These are phyloP conservation scores for Thunnus albacares DNA, from an alignment of 2,797 vertebrate species.

Conservation along the genomic window DNA sequence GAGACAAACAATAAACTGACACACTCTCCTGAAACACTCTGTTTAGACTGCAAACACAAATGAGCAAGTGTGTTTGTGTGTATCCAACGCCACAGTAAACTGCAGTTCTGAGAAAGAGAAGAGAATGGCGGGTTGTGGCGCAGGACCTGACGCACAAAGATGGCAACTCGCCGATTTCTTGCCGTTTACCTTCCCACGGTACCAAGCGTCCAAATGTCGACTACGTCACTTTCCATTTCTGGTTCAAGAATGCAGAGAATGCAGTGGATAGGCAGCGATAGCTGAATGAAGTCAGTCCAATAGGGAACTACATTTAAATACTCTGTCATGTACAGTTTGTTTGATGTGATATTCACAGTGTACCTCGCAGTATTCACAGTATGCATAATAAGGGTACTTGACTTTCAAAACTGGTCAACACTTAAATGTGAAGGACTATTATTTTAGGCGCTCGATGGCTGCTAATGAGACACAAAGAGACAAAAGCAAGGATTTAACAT, in stretches of 20 bases:
- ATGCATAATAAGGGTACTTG: constrained; percentile 14
- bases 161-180: constrained; percentile 39
- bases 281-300: constrained; percentile 13
- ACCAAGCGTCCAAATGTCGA: constrained; percentile 28
- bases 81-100: constrained; percentile 32
- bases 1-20: constrained; percentile 76
- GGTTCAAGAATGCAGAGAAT: constrained; percentile 36
- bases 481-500: constrained; percentile 68
- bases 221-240: constrained; percentile 35
- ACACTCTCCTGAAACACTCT: constrained; percentile 69
- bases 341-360: constrained; percentile 29
- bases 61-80: constrained; percentile 31
- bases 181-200: constrained; percentile 38
- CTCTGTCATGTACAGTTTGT: constrained; percentile 11
- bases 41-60: constrained; percentile 80
- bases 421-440: constrained; percentile 49
- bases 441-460: constrained; percentile 49
- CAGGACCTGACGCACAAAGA: constrained; percentile 25
- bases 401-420: constrained; percentile 54
- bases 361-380: constrained; percentile 1
- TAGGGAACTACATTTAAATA: constrained; percentile 2
- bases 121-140: background rate
- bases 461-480: constrained; percentile 59
- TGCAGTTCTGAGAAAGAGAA: constrained; percentile 22
- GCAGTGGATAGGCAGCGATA: constrained; percentile 7